Evolutionary conservation across 2,797 vertebrate genomes (phyloP), one percentile per base, ranked within the genome.

Genomic region (Falco berigora): DNA sequence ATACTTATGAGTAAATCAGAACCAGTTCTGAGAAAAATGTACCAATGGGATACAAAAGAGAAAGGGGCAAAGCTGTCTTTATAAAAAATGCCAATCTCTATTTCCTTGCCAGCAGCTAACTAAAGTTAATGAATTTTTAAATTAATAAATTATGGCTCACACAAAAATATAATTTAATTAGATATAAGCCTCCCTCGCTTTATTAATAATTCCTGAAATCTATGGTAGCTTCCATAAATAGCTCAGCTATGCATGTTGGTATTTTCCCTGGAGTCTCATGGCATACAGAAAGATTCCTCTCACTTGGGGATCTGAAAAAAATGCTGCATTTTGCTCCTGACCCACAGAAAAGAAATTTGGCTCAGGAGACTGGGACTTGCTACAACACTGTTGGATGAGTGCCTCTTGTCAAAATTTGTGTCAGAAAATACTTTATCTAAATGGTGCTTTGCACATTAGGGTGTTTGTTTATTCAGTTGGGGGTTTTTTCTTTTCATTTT

Each of bases 1-100:
- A 67, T 76, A 58, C 36, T 62, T 90, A 89, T 72, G 86, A 92
- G 38, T 84, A 76, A 95, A 89, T 95, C 78, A 91, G 86, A 94
- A 66, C 25, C 74, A 92, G 86, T 97, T 95, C 77, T 86, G 83
- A 38, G 69, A 77, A 75, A 94, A 95, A 63, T 27, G 10, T 38
- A 81, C 19, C 34, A 36, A 74, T 50, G 32, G 47, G 14, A 42
- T 30, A 42, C 32, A 38, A 44, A 20, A 62, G 9, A 18, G 34
- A 59, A 91, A 87, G 63, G 25, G 28, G 40, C n/a, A 94, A 92
- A 61, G 56, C 16, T 9, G 18, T 49, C 75, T 93, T 86, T 73
- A 13, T 46, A 77, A 83, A 63, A 93, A 91, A 75, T 62, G 27
- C 9, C 52, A 49, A 83, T 80, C 36, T 92, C 18, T 6, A 81